Percentiles rank a stretch among this genome's conserved stretches.
phyloP scores from a whole-genome alignment of 2,797 vertebrate genomes.

The Oryzias sinensis region DNA sequence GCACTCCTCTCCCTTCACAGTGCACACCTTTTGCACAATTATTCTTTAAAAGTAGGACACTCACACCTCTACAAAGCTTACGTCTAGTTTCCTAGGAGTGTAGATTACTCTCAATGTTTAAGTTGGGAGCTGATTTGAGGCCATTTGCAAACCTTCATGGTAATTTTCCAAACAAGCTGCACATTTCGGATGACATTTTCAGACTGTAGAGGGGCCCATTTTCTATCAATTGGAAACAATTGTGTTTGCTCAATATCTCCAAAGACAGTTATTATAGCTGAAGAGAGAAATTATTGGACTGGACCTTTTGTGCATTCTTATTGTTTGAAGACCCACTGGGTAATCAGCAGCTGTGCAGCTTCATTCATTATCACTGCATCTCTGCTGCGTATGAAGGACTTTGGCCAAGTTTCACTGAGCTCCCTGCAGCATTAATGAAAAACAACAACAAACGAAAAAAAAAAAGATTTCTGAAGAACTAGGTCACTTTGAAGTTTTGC shows the following conservation, averaged over 20 bases:
- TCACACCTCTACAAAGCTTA: neutral
- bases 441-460: conserved; percentile 45
- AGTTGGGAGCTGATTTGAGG: neutral
- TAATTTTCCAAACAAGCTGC: conserved; percentile 18
- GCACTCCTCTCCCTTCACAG: no score
- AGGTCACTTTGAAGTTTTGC: conserved; percentile 69
- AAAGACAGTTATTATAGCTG: conserved; percentile 36
- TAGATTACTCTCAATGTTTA: no score
- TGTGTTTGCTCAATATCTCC: conserved; percentile 32
- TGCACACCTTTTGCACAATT: no score
- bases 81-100: neutral
- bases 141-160: conserved; percentile 3
- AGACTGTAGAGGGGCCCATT: conserved; percentile 13
- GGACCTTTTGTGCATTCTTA: conserved; percentile 4
- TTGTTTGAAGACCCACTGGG: conserved; percentile 37
- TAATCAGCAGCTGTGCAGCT: conserved; percentile 41
- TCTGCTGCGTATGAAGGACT: conserved; percentile 47
- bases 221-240: conserved; percentile 26
- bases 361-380: conserved; percentile 46
- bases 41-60: no score
- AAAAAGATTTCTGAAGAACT: conserved; percentile 51
- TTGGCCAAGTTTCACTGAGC: conserved; percentile 44
- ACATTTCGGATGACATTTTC: neutral
- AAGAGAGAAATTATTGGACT: conserved; percentile 18
- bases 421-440: conserved; percentile 47